Evolutionary conservation across 2,888 invertebrate genomes (phyloP).

Genomic region (Dioctria linearis): DNA sequence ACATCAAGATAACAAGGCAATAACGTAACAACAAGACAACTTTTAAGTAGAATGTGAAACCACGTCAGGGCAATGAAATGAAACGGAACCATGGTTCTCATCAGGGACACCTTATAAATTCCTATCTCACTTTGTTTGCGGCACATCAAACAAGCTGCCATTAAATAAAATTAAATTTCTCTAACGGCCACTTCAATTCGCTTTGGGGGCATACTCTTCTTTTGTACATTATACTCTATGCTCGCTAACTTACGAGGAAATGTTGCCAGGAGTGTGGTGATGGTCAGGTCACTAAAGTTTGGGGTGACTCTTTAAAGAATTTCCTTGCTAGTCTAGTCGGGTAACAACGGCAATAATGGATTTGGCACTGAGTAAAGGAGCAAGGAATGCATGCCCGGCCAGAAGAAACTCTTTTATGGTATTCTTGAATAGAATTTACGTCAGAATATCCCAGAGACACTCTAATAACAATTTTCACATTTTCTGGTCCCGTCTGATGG

Average conservation of each 20-base stretch:
- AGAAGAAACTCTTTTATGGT: slow-evolving; percentile 22
- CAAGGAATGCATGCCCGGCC: slow-evolving; percentile 27
- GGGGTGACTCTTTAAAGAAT: slow-evolving; percentile 16
- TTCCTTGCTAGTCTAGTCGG: background rate
- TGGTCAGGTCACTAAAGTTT: background rate
- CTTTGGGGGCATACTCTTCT: slow-evolving; percentile 6
- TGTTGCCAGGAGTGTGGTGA: background rate
- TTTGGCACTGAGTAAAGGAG: slow-evolving; percentile 24
- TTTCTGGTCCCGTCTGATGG: slow-evolving; percentile 42
- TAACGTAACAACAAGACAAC: slow-evolving; percentile 15
- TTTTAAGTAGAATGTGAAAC: background rate
- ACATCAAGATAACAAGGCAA: background rate
- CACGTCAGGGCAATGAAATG: background rate
- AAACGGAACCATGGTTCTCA: background rate
- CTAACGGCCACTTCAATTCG: slow-evolving; percentile 44
- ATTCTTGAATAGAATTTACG: slow-evolving; percentile 24
- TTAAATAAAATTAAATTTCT: slow-evolving; percentile 56
- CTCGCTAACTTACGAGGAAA: background rate
- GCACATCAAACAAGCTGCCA: slow-evolving; percentile 54
- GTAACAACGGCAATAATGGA: slow-evolving; percentile 19
- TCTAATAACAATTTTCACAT: slow-evolving; percentile 57
- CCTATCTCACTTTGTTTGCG: slow-evolving; percentile 40
- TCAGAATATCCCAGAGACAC: slow-evolving; percentile 23
- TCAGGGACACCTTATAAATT: slow-evolving; percentile 38
- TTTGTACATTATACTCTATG: background rate